Evolutionary conservation across 2,113 vertebrate species (phyloP).

Genomic region (Burhinus oedicnemus): DNA sequence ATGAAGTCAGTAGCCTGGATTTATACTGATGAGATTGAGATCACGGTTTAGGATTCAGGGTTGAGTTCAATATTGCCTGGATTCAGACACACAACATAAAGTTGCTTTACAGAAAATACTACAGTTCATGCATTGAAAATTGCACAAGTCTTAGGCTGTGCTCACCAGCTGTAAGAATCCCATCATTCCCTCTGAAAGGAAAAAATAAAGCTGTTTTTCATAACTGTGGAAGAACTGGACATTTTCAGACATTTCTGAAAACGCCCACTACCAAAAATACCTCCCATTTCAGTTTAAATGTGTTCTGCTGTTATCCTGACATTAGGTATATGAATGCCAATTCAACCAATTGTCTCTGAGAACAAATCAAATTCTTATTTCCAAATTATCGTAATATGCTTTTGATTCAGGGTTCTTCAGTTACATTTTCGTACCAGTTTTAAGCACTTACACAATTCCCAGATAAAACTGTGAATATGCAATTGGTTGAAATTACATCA

Average conservation of each 20-base stretch:
- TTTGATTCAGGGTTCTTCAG: not conserved
- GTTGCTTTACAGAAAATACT: not conserved
- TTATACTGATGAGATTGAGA: not conserved
- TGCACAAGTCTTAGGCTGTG: not conserved
- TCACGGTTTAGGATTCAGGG: not conserved
- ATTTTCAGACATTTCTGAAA: not conserved
- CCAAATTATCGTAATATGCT: not conserved
- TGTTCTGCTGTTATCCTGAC: not conserved
- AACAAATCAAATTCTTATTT: not conserved
- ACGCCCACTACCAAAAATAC: not conserved
- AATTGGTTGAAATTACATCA: not conserved
- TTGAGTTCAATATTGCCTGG: not conserved
- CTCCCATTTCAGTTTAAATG: not conserved
- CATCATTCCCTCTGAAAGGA: not conserved
- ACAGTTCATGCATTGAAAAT: not conserved
- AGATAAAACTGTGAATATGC: not conserved
- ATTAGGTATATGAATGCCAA: not conserved
- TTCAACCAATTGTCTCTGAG: not conserved
- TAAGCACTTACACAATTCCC: accelerated
- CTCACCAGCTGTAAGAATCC: not conserved
- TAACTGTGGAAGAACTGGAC: not conserved
- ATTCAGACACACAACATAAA: not conserved
- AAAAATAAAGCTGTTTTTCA: not conserved
- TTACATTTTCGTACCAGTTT: not conserved
- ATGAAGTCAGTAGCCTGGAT: not conserved